Base-by-base conservation (phyloP, 2,797 vertebrate species). In the Nannoperca australis region DNA sequence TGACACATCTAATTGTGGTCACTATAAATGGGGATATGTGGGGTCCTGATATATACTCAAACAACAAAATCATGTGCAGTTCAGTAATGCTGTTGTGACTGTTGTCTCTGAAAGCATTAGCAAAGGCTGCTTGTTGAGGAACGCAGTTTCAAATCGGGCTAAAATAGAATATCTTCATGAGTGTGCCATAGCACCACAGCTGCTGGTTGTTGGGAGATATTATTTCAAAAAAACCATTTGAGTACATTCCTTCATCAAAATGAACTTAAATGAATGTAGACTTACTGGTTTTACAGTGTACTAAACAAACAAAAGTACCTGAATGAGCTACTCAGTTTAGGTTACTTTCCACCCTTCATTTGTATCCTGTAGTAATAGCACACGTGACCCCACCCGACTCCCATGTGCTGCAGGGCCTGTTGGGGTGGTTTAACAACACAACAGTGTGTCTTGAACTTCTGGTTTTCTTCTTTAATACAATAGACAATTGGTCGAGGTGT, bases 401-500 rank as follows among this genome's bases (percentile, higher is more conserved):
- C 45, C 71, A 60, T 70, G 84, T 84, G 86, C 83, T 86, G 91
- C 84, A 81, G 82, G 84, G 85, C 91, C 91, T 89, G 89, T 92
- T 78, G 34, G 84, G 50, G 85, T 91, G 82, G 91, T 93, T 93
- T 88, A 86, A 90, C 84, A 82, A 79, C 88, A 86, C 78, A 76
- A 42, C 47, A 38, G 10, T 59, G 40, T 66, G 24, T 55, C 82
- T 72, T 63, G 56, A 87, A 78, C 66, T 78, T 79, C 79, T 85
- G 73, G 68, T 82, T 85, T 85, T 85, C 45, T 65, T 61, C 68
- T 82, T 62, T 40, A 47, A 89, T 79, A 81, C 73, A 86, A 51
- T 60, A 83, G 9, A 60, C 64, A 76, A 38, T 42, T 51, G 24
- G 47, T 64, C 62, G 14, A 73, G 74, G 58, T 79, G 51, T 87